Percentiles rank a stretch among this genome's conserved stretches.
Conservation (phyloP, 2,797 vertebrate genomes). For the Buceros bicornis region DNA sequence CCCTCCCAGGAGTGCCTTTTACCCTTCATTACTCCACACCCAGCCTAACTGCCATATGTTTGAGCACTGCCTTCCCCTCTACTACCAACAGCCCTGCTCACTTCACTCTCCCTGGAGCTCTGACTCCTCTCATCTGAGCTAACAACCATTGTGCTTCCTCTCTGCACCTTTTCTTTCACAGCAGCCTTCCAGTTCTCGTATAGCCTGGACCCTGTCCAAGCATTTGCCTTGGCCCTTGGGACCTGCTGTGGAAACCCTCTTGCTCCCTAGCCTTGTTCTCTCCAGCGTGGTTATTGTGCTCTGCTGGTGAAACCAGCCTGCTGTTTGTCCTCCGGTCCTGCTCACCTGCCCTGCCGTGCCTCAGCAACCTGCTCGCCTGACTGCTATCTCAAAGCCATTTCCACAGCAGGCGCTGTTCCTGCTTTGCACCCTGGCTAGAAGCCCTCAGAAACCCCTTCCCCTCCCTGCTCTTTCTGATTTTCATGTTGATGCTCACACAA, state of each 20-base stretch:
- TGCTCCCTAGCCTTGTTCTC: background rate
- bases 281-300: background rate
- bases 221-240: background rate
- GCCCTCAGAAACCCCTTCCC: background rate
- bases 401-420: background rate
- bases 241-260: background rate
- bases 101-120: background rate
- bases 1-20: background rate
- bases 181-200: background rate
- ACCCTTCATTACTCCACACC: background rate
- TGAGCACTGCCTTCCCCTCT: background rate
- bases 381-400: background rate
- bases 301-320: background rate
- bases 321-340: background rate
- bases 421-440: background rate
- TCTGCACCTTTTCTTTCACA: background rate
- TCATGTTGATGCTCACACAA: background rate
- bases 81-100: background rate
- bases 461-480: background rate
- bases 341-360: background rate
- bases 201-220: background rate
- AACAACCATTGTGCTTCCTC: background rate
- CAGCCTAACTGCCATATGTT: background rate
- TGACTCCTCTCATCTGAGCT: background rate
- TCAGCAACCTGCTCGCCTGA: background rate